Conservation (phyloP, 2,797 vertebrate genomes). For the Sebastes hopkinsi region DNA sequence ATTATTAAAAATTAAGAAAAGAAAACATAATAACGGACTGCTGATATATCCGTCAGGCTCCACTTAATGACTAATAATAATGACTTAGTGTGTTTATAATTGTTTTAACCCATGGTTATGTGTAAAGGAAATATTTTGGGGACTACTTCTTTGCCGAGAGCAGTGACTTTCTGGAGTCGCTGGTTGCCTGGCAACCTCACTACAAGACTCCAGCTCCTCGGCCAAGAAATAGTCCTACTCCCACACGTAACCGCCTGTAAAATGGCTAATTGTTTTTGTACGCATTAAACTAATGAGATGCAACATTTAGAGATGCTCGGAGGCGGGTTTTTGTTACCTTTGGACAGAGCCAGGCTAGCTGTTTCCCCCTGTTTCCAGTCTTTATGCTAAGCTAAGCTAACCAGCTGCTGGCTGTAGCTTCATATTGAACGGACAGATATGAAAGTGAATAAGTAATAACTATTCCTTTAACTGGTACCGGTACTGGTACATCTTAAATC, state of each 20-base stretch:
- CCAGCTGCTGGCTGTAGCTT: background rate
- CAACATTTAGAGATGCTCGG: rapidly evolving
- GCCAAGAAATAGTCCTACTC: no score
- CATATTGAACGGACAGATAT: background rate
- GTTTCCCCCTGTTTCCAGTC: no score
- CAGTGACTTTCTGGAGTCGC: background rate
- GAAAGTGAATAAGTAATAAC: background rate
- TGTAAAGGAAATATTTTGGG: background rate
- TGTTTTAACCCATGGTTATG: background rate
- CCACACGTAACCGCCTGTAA: no score
- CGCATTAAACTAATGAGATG: background rate
- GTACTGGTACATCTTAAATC: background rate
- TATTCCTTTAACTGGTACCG: background rate
- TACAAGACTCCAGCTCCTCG: background rate
- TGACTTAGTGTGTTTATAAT: background rate
- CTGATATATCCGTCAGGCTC: background rate
- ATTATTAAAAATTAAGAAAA: background rate
- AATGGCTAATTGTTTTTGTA: background rate
- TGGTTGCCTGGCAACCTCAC: background rate
- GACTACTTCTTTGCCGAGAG: background rate
- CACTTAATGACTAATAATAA: background rate
- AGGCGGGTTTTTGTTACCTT: background rate
- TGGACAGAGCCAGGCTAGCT: no score
- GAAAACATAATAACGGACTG: background rate
- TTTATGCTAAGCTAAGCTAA: background rate